Evolutionary conservation across 1,140 invertebrate species (phyloP).

Genomic region (Leptestheria dahalacensis): DNA sequence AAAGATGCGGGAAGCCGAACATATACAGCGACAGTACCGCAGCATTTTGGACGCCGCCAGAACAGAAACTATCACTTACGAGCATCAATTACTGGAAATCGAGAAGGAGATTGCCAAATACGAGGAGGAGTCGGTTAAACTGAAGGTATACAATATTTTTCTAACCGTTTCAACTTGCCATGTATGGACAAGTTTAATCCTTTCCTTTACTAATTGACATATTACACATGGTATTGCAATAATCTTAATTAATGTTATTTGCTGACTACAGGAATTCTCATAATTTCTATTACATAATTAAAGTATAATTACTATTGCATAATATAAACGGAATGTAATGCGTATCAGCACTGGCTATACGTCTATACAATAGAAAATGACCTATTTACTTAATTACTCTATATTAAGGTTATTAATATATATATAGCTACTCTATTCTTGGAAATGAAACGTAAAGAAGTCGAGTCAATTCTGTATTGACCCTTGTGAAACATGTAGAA

Average conservation of each 20-base stretch:
- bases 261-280: too few relatives aligned
- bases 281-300: background rate
- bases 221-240: too few relatives aligned
- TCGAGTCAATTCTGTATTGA: background rate
- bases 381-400: too few relatives aligned
- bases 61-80: slow-evolving; percentile 5
- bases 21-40: slow-evolving; percentile 11
- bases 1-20: slow-evolving; percentile 12
- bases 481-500: background rate
- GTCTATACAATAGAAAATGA: too few relatives aligned
- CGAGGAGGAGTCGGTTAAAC: slow-evolving; percentile 2
- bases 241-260: too few relatives aligned
- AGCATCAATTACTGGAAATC: background rate
- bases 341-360: too few relatives aligned
- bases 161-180: background rate
- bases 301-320: background rate
- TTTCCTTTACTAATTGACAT: too few relatives aligned
- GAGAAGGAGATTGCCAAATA: slow-evolving; percentile 1
- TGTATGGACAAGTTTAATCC: too few relatives aligned
- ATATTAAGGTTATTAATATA: too few relatives aligned
- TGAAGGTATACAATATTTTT: slow-evolving; percentile 1
- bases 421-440: too few relatives aligned
- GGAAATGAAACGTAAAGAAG: too few relatives aligned
- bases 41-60: slow-evolving; percentile 5
- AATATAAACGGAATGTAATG: background rate